Evolutionary conservation across 2,888 invertebrate species (phyloP).

Genomic region (Drepanosiphum platanoidis): DNA sequence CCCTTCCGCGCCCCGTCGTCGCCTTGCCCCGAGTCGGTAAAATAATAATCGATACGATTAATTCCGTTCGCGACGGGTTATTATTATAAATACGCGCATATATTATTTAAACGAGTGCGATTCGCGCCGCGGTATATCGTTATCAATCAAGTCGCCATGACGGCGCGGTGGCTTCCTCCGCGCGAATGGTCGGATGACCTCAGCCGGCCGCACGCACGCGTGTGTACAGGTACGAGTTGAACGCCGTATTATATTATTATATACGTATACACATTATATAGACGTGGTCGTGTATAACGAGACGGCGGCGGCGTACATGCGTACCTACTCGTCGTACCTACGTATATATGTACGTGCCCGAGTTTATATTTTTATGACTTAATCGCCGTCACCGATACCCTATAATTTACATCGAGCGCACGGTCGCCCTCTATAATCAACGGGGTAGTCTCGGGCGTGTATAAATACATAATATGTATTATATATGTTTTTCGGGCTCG

Average conservation of each 20-base stretch:
- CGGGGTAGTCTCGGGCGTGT: conserved; percentile 34
- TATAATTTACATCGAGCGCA: conserved; percentile 47
- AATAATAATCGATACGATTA: no score
- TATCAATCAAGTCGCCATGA: conserved; percentile 27
- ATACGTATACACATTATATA: background rate
- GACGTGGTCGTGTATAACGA: conserved; percentile 26
- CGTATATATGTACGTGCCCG: background rate
- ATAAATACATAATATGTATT: background rate
- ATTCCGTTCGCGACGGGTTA: background rate
- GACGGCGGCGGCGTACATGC: conserved; percentile 17
- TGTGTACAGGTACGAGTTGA: no score
- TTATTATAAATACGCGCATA: background rate
- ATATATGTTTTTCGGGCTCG: background rate
- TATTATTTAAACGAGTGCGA: no score
- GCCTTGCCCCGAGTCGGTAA: no score
- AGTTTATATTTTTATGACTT: conserved; percentile 52
- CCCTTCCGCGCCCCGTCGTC: background rate
- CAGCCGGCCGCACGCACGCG: background rate
- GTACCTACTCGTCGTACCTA: background rate
- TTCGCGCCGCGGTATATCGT: no score
- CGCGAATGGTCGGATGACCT: conserved; percentile 32
- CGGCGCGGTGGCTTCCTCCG: conserved; percentile 8
- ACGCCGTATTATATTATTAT: no score
- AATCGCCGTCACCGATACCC: conserved; percentile 52
- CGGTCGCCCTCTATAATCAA: conserved; percentile 40